phyloP scores from a whole-genome alignment of 2,888 invertebrate species.

The Hedya salicella region DNA sequence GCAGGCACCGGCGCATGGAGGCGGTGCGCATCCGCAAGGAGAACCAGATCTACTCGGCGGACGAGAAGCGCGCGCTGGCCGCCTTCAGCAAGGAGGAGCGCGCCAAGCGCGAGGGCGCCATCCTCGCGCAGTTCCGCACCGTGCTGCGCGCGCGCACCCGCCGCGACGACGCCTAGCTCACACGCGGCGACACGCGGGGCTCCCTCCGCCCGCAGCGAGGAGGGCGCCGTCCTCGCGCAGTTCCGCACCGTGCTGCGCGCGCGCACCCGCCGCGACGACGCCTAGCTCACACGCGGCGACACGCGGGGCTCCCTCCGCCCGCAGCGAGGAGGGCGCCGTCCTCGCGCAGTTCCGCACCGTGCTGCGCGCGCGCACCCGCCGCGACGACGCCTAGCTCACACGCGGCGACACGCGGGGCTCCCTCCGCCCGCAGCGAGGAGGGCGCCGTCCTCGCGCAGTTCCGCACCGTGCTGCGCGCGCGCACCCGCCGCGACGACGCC shows the following conservation, averaged over 20 bases:
- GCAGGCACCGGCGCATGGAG: conserved; percentile 98
- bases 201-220: too few relatives aligned
- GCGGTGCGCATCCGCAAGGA: conserved; percentile 99
- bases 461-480: too few relatives aligned
- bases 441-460: too few relatives aligned
- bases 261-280: conserved; percentile 53
- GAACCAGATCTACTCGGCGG: conserved; percentile 99
- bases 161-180: conserved; percentile 52
- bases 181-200: not conserved
- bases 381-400: conserved; percentile 52
- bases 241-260: too few relatives aligned
- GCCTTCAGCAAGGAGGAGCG: conserved; percentile 99
- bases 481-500: conserved; percentile 53
- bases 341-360: too few relatives aligned
- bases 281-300: conserved; percentile 44
- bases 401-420: not conserved
- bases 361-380: conserved; percentile 45
- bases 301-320: too few relatives aligned
- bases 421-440: too few relatives aligned
- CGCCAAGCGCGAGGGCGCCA: conserved; percentile 97
- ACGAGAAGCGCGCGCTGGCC: conserved; percentile 98
- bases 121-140: conserved; percentile 96
- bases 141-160: conserved; percentile 82
- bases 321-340: too few relatives aligned
- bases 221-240: too few relatives aligned